These are phyloP conservation scores for Hoplostethus mediterraneus DNA, from an alignment of 2,797 vertebrate species.

Conservation along the genomic window DNA sequence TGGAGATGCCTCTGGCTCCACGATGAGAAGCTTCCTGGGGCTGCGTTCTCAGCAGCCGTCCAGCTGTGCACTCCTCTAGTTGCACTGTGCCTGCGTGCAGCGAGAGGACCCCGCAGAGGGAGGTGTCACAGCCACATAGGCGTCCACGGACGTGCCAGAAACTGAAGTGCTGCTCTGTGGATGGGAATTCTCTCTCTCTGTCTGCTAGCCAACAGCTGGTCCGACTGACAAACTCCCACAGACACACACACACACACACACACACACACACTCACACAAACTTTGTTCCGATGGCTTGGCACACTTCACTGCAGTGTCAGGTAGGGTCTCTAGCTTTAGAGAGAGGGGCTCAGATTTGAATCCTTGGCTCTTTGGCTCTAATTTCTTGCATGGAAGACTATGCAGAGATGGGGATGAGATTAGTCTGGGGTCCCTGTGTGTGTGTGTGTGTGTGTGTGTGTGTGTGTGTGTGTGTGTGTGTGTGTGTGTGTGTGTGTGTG, in stretches of 20 bases:
- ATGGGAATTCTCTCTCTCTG: slow-evolving; percentile 21
- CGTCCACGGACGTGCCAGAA: slow-evolving; percentile 8
- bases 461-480: slow-evolving; percentile 48
- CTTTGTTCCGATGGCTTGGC: background rate
- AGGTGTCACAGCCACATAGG: slow-evolving; percentile 30
- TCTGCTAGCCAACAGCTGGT: slow-evolving; percentile 36
- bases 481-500: slow-evolving; percentile 16
- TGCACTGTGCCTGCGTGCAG: slow-evolving; percentile 9
- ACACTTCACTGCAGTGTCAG: slow-evolving; percentile 32
- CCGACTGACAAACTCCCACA: slow-evolving; percentile 29
- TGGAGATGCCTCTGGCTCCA: slow-evolving; percentile 60
- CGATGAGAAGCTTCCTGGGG: slow-evolving; percentile 46
- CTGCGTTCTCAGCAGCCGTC: slow-evolving; percentile 52
- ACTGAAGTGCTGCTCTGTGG: slow-evolving; percentile 16
- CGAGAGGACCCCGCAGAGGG: slow-evolving; percentile 50
- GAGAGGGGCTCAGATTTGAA: slow-evolving; percentile 40
- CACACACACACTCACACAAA: background rate
- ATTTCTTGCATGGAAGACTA: slow-evolving; percentile 29
- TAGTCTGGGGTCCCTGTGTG: background rate
- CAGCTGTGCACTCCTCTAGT: slow-evolving; percentile 37
- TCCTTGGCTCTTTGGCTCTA: slow-evolving; percentile 36
- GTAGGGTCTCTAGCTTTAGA: slow-evolving; percentile 32
- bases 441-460: slow-evolving; percentile 38
- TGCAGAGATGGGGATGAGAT: slow-evolving; percentile 36
- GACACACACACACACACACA: slow-evolving; percentile 7